Conservation (phyloP, 2,113 vertebrate genomes). For the Cephalopterus ornatus region DNA sequence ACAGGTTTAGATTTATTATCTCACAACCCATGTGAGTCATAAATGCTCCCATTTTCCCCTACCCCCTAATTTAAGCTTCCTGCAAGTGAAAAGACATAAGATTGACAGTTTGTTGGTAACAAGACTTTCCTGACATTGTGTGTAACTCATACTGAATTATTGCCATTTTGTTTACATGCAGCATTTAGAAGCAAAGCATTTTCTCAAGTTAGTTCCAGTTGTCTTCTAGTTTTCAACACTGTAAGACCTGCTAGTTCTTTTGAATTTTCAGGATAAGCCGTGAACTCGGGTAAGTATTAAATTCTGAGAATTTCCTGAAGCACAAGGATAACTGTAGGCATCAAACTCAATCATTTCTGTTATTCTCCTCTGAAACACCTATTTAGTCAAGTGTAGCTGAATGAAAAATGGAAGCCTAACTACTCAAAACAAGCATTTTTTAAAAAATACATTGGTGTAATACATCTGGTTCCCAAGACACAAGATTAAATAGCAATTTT, state of each 20-base stretch:
- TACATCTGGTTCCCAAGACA: not conserved
- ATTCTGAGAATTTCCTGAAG: not conserved
- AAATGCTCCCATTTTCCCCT: not conserved
- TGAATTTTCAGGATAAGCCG: not conserved
- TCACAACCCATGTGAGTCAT: not conserved
- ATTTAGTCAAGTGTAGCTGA: not conserved
- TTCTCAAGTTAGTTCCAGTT: not conserved
- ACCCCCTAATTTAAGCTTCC: not conserved
- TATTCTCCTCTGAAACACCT: not conserved
- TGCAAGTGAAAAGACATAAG: not conserved
- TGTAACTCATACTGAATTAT: not conserved
- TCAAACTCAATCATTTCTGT: not conserved
- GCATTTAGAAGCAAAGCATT: slow-evolving; percentile 7
- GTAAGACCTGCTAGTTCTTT: not conserved
- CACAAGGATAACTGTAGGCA: not conserved
- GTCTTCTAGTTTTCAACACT: not conserved
- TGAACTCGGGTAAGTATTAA: not conserved
- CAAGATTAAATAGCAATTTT: not conserved
- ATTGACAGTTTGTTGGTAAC: not conserved
- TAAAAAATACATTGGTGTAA: not conserved
- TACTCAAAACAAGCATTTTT: not conserved
- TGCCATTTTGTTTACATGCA: slow-evolving; percentile 10
- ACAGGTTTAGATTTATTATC: not conserved
- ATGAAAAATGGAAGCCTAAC: not conserved
- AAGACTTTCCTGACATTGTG: not conserved